phyloP scores from a whole-genome alignment of 1,140 invertebrate genomes.

The Hypothenemus hampei region DNA sequence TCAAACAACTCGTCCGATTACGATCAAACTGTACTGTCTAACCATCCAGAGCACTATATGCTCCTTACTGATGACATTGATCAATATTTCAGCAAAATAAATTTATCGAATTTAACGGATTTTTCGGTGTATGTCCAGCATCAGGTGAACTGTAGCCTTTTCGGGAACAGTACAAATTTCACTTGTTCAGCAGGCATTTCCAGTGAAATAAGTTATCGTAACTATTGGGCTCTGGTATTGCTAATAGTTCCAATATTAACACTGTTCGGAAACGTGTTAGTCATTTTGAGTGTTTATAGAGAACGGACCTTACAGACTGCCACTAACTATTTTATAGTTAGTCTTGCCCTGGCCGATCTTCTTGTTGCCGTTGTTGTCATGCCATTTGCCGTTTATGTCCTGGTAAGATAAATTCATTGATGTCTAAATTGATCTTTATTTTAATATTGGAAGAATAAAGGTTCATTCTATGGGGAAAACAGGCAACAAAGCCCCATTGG shows the following conservation, averaged over 20 bases:
- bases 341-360: constrained; percentile 93
- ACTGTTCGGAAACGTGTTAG: constrained; percentile 93
- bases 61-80: constrained; percentile 42
- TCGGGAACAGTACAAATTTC: constrained; percentile 34
- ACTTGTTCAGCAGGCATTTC: constrained; percentile 22
- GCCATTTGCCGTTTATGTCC: constrained; percentile 94
- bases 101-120: constrained; percentile 33
- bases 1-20: constrained; percentile 17
- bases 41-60: constrained; percentile 36
- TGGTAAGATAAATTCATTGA: constrained; percentile 14
- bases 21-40: too few relatives aligned
- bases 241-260: constrained; percentile 90
- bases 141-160: constrained; percentile 35
- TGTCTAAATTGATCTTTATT: too few relatives aligned
- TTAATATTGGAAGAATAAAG: too few relatives aligned
- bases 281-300: constrained; percentile 89
- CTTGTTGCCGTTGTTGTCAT: constrained; percentile 95
- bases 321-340: constrained; percentile 98
- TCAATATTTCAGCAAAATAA: constrained; percentile 42
- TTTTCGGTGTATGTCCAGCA: constrained; percentile 27
- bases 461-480: too few relatives aligned
- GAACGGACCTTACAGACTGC: constrained; percentile 89
- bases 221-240: constrained; percentile 54
- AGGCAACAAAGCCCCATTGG: too few relatives aligned
- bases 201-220: constrained; percentile 26